Conservation (phyloP, 2,888 invertebrate genomes). For the Stenodema calcarata region DNA sequence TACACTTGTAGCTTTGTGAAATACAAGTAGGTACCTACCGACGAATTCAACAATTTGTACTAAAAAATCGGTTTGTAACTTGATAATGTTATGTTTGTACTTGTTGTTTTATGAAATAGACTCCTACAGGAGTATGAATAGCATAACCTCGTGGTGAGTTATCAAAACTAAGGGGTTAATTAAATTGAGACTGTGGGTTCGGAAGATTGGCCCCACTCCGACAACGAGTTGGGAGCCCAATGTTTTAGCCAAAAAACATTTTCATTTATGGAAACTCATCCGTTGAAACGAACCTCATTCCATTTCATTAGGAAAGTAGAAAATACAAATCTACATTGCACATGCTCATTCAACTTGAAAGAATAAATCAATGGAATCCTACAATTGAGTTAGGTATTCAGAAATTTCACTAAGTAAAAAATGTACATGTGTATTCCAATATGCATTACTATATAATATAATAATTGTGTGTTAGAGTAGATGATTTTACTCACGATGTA, state of each 20-base stretch:
- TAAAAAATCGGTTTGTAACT: no score
- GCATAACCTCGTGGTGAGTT: no score
- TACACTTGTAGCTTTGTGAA: no score
- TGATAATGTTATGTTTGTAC: no score
- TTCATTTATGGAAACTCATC: not conserved
- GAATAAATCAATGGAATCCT: not conserved
- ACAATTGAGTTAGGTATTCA: not conserved
- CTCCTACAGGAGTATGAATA: no score
- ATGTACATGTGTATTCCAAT: not conserved
- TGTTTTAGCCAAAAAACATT: not conserved
- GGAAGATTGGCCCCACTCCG: no score
- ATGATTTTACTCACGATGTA: not conserved
- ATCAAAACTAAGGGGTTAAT: no score
- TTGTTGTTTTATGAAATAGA: no score
- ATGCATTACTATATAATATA: not conserved
- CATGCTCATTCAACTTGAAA: not conserved
- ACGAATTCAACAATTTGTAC: no score
- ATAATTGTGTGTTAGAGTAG: slow-evolving; percentile 33
- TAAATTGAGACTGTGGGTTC: no score
- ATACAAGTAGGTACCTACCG: no score
- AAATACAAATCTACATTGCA: not conserved
- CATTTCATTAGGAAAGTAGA: not conserved
- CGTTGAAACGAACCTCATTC: not conserved
- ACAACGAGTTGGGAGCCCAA: no score
- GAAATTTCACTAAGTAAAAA: not conserved